Base-by-base conservation (phyloP, 2,888 invertebrate species). In the Dendrolimus pini region DNA sequence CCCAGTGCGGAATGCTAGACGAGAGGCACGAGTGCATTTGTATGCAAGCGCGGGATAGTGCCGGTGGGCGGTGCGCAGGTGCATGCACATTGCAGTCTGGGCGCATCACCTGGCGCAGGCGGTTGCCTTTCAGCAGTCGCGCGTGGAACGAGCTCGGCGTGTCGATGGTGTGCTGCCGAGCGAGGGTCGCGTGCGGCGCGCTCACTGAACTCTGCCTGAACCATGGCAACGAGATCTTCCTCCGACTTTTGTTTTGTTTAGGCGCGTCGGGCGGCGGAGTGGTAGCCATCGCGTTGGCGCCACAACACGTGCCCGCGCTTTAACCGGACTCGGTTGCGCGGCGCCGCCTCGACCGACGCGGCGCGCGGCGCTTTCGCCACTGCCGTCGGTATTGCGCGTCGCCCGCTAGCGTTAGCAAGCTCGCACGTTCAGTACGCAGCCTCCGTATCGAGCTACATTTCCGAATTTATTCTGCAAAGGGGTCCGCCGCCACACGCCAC, bases 211-310 rank as follows among this genome's bases (percentile, higher is more conserved):
- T 94, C 85, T 96, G 96, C 58, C 96, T 92, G 86, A 97, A 96
- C 97, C 97, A 97, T 66, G 97, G 97, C 78, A 97, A 89, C 59
- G 96, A 97, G 72, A 97, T 97, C 87, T 97, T 97, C 75, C 97
- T 93, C 63, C 95, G 93, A 68, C 94, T 93, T 80, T 95, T 96
- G 78, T 94, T 93, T 82, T 85, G 92, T 83, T 91, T 93, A 62
- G 80, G 72, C 70, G 75, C 68, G 65, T 75, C 71, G 66, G 75
- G 78, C 69, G 75, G 75, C 65, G 74, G 76, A 70, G 75, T 80
- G 62, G 78, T 78, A 64, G 75, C 78, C 84, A 84, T 84, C 74
- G 78, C 77, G 74, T 69, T 68, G 65, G 64, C 70, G 69, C 76
- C 71, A 71, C 74, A 70, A 70, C 75, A 71, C 72, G 77, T 71